Evolutionary conservation across 2,113 vertebrate genomes (phyloP), one percentile per base, ranked within the genome.

Genomic region (Herpetotheres cachinnans): DNA sequence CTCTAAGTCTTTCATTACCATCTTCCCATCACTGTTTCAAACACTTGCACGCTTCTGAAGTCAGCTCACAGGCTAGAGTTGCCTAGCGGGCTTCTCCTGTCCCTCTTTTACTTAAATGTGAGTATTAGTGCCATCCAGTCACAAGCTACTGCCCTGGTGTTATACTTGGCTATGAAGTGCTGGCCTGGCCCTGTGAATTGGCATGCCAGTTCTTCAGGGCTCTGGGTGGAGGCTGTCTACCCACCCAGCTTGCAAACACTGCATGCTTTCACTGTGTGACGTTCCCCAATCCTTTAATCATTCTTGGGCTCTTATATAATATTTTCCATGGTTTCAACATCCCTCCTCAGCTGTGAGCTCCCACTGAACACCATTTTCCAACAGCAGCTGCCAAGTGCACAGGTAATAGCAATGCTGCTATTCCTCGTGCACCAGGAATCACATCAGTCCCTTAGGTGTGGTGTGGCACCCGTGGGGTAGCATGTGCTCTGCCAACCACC

Each of bases 361-460:
- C 56, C 59, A 30, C 30, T 19, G 29, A 61, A 58, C 21, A 52
- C 11, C 7, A 1, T 34, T 34, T 86, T 52, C 67, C 86, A 86
- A 22, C 16, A 80, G 65, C 71, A 56, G 66, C 56, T 77, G 52
- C 56, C 52, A 42, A 50, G 72, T 3, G 11, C 42, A 30, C 67
- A 73, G 40, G 70, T 58, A 78, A 76, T 1, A 91, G 54, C 24
- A 81, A 81, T 3, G 12, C 44, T 55, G 56, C 16, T n/a, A n/a
- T n/a, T n/a, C 20, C 16, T 67, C 2, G 2, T 34, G 54, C 26
- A 38, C 20, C 17, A 20, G 24, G 18, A 30, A 56, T 56, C 20
- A 7, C 1, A 0, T 22, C 44, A 21, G 50, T 59, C 38, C 55
- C 56, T 42, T 4, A 14, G 16, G 36, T 16, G 25, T 0, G 4